Evolutionary conservation across 2,797 vertebrate species (phyloP), one percentile per base, ranked within the genome.

Genomic region (Sebastes hopkinsi): DNA sequence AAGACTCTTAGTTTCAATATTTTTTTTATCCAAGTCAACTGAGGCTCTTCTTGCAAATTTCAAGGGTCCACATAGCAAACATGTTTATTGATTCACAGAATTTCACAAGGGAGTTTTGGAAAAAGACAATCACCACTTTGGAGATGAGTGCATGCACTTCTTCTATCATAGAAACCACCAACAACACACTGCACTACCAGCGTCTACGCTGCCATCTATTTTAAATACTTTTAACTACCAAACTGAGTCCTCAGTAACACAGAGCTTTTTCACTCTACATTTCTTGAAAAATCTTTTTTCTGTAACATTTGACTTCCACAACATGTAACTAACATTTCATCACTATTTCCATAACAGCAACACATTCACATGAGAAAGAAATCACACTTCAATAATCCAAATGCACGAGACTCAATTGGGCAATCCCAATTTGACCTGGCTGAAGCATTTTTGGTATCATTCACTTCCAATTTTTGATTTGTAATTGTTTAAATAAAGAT

Each of bases 71-170:
- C 77, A 79, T 5, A 46, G 36, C 14, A 70, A 82, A 76, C 14
- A 71, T 22, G 56, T 93, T 94, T 95, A 92, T 90, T 93, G 69
- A 81, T 84, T 87, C 81, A 91, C 79, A 78, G 80, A 83, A 3
- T 64, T 79, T 86, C 61, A 88, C 64, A n/a, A 62, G n/a, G n/a
- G 58, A 29, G 67, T 54, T 74, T 67, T 72, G 58, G 75, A 78
- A 77, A 77, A 70, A 75, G 18, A 60, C 59, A 50, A 69, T 59
- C 30, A 18, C 8, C 46, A 30, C 80, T 66, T 42, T 54, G 23
- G 36, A 86, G 50, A 81, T 71, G 1, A 46, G n/a, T 54, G 27
- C 78, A 88, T 79, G 85, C 79, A 64, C 42, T 32, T 79, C 14
- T 67, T 74, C 61, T 29, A 68, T 25, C 66, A 85, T 70, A 69